phyloP scores from a whole-genome alignment of 2,797 vertebrate genomes.

The Erpetoichthys calabaricus region DNA sequence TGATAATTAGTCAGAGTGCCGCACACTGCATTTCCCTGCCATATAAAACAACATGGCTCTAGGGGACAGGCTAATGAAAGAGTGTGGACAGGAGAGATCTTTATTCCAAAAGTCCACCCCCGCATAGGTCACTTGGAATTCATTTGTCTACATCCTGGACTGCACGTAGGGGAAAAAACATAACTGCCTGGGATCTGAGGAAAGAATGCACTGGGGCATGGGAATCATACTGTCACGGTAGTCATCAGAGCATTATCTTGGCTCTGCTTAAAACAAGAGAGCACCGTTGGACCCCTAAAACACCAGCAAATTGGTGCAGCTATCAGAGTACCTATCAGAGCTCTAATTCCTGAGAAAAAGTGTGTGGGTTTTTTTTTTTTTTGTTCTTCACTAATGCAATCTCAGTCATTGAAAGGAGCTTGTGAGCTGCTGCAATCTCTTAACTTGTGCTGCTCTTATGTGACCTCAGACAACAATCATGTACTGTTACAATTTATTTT shows the following conservation, averaged over 20 bases:
- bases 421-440: conserved; percentile 35
- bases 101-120: conserved; percentile 68
- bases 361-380: conserved; percentile 52
- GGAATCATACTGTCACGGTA: conserved; percentile 76
- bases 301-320: conserved; percentile 32
- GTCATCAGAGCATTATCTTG: conserved; percentile 74
- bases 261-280: conserved; percentile 68
- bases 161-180: conserved; percentile 54
- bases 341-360: conserved; percentile 48
- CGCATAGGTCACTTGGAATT: conserved; percentile 81
- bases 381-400: conserved; percentile 39
- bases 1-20: conserved; percentile 28
- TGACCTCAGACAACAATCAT: conserved; percentile 60
- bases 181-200: conserved; percentile 63
- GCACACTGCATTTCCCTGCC: conserved; percentile 44
- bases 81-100: conserved; percentile 59
- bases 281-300: conserved; percentile 45
- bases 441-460: conserved; percentile 49
- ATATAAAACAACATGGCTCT: conserved; percentile 48
- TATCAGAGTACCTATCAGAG: conserved; percentile 59
- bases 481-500: conserved; percentile 70
- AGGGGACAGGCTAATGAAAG: conserved; percentile 62
- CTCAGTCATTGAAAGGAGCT: conserved; percentile 54
- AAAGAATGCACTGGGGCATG: conserved; percentile 87
- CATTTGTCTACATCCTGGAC: conserved; percentile 83